Base-by-base conservation (phyloP, 2,888 invertebrate genomes). In the Achlya flavicornis region DNA sequence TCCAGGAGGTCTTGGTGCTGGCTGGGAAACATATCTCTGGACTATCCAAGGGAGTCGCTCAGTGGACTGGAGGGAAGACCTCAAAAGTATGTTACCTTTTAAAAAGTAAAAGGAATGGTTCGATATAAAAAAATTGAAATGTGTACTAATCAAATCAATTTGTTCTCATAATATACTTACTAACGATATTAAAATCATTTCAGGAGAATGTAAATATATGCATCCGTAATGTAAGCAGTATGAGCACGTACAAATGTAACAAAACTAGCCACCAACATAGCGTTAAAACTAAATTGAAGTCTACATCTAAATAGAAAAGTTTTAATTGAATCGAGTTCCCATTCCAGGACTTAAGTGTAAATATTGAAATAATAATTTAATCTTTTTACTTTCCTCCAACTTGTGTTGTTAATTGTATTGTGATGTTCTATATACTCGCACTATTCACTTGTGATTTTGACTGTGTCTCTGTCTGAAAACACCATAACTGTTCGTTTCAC, bases 11-110 rank as follows among this genome's bases (percentile, higher is more conserved):
- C 12, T 92, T 99, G 58, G 95, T 96, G 57, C 92, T 96, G 57
- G 97, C 97, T 7, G 98, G 98, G 10, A 97, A 96, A 90, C 96
- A 96, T 72, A 98, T 99, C 70, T 96, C 97, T 0, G 97, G 97
- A 19, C 96, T 98, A 57, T 96, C 98, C 0, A 98, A 97, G 88
- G 97, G 98, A 38, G 97, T 99, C 32, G 97, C 97, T 0, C 98
- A 98, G 83, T 99, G 99, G 99, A 96, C 96, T 6, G 97, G 97
- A 61, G 97, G 96, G 59, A 95, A 95, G 80, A 89, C 90, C 1
- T 83, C 88, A 4, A 84, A 91, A 90, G 92, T 93, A 87, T 72
- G 67, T 35, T 38, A 46, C 14, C 3, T 16, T 1, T 14, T 16
- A 48, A 7, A 16, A 14, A 16, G 2, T 16, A 16, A 48, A 16